Percentiles rank a stretch among this genome's conserved stretches.
These are phyloP conservation scores for Tetramorium simillimum DNA, from an alignment of 1,140 invertebrate species.

Conservation along the genomic window DNA sequence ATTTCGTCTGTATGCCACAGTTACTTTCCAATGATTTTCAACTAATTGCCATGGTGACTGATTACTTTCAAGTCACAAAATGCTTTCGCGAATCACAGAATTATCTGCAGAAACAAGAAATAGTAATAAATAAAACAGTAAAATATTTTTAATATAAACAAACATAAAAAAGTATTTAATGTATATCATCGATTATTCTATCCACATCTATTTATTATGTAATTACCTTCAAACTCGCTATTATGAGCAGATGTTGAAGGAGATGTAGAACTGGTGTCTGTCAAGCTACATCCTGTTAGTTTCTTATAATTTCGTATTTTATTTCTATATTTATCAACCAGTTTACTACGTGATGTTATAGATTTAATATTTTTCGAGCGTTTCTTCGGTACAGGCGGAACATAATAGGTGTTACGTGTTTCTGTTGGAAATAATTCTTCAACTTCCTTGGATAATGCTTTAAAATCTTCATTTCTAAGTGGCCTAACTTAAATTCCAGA, in stretches of 20 bases:
- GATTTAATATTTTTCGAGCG: background rate
- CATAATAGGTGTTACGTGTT: background rate
- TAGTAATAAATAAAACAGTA: background rate
- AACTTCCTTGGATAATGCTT: too few relatives aligned
- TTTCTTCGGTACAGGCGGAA: background rate
- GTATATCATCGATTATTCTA: too few relatives aligned
- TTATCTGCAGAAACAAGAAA: conserved; percentile 1
- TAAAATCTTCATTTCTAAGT: too few relatives aligned
- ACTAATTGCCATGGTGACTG: background rate
- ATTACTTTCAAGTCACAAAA: conserved; percentile 8
- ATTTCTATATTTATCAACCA: background rate
- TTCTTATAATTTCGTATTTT: conserved; percentile 8
- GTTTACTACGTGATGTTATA: background rate
- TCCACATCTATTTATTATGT: background rate
- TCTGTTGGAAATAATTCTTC: background rate
- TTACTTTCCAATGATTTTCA: conserved; percentile 11
- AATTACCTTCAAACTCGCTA: conserved; percentile 7
- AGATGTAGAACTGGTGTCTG: background rate
- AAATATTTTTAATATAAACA: too few relatives aligned
- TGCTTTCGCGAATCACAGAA: background rate
- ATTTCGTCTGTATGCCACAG: background rate
- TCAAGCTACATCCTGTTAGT: conserved; percentile 13
- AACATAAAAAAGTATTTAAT: too few relatives aligned
- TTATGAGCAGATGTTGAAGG: background rate
- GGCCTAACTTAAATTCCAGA: too few relatives aligned